phyloP scores from a whole-genome alignment of 2,888 invertebrate genomes.

The Stratiomys singularior region DNA sequence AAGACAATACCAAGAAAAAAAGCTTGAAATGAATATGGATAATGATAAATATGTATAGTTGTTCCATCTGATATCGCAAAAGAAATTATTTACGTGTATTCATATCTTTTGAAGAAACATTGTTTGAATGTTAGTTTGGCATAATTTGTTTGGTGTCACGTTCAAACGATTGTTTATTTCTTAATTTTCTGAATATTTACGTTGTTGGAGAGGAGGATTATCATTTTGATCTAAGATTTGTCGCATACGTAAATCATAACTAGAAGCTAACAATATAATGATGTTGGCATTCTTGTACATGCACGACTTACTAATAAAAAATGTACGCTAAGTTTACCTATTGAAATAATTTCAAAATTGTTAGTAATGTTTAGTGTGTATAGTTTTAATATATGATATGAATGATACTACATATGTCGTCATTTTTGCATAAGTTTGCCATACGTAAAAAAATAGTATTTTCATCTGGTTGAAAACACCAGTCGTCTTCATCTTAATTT shows the following conservation, averaged over 20 bases:
- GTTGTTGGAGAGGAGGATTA: slow-evolving; percentile 6
- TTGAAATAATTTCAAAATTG: slow-evolving; percentile 24
- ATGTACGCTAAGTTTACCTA: neutral
- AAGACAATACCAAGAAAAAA: no score
- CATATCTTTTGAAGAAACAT: no score
- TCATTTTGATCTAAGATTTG: neutral
- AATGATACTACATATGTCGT: slow-evolving; percentile 8
- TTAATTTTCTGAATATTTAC: no score
- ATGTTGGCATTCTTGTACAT: neutral
- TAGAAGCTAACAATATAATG: neutral
- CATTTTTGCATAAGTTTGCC: neutral
- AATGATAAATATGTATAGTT: no score
- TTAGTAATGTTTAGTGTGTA: neutral
- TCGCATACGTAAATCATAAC: neutral
- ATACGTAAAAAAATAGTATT: neutral
- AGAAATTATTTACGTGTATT: no score
- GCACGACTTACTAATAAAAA: neutral
- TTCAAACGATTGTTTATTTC: no score
- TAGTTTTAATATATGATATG: slow-evolving; percentile 24
- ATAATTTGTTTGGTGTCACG: no score
- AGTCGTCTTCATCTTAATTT: no score
- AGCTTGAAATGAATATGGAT: no score
- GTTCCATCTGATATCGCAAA: no score
- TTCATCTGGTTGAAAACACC: no score
- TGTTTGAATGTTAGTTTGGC: no score